Conservation (phyloP, 2,113 vertebrate genomes). For the Leptocoma aspasia region DNA sequence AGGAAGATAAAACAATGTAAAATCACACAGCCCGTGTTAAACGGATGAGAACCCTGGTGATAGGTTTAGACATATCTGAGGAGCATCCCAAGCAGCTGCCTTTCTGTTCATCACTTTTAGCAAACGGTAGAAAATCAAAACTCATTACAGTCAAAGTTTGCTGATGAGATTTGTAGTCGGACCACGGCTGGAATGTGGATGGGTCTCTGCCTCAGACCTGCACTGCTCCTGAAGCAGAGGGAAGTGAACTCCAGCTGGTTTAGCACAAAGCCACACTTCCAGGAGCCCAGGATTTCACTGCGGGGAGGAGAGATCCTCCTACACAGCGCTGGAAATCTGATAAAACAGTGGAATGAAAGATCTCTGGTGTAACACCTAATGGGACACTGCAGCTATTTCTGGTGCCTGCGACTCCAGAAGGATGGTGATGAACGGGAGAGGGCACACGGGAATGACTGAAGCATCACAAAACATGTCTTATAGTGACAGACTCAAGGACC, state of each 20-base stretch:
- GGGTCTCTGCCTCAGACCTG: neutral
- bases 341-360: neutral
- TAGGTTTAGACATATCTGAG: neutral
- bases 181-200: neutral
- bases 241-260: neutral
- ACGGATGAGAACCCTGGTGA: neutral
- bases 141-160: neutral
- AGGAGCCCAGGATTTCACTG: neutral
- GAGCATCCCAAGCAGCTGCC: neutral
- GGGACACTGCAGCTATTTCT: conserved; percentile 48
- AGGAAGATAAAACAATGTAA: conserved; percentile 53
- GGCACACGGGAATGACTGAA: conserved; percentile 35
- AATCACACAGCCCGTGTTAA: neutral
- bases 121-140: neutral
- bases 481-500: conserved; percentile 65
- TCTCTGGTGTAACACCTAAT: neutral
- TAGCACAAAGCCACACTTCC: neutral
- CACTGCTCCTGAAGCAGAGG: fast-evolving
- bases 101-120: neutral
- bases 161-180: neutral
- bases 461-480: conserved; percentile 53
- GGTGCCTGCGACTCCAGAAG: neutral
- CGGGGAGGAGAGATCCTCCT: neutral
- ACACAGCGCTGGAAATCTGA: neutral
- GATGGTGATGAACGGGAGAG: conserved; percentile 54